Evolutionary conservation across 2,888 invertebrate species (phyloP), one percentile per base, ranked within the genome.

Genomic region (Stenotaenia linearis): DNA sequence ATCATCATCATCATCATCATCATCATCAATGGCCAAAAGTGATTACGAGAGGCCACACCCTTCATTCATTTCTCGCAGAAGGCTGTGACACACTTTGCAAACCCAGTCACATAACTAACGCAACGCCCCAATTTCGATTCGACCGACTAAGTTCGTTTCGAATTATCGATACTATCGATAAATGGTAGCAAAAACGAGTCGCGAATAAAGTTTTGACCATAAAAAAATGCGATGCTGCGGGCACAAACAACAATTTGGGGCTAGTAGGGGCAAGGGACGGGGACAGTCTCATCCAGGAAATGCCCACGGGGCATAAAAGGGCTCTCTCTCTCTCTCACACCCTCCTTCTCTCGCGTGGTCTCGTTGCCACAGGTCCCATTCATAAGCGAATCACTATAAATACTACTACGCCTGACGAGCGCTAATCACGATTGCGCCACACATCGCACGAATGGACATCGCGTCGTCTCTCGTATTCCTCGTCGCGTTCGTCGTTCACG

Each of bases 231-330:
- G 9, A 32, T 9, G 32, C 32, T 32, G 32, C 32, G 32, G 32
- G 32, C 32, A 32, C 32, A 32, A 32, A 32, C 32, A 32, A 32
- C 32, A 32, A 32, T 45, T 45, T 18, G 45, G 45, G 45, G 45
- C 18, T 45, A 12, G 69, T 0, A 69, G 69, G 69, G 28, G 69
- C 15, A 28, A 28, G 69, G 15, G 25, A 9, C 0, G 28, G 28
- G 15, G 28, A 12, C 12, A 12, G 25, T 69, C 10, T 28, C 69
- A 69, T 69, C 69, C 69, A 69, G 69, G 69, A 69, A 69, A 69
- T 69, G 69, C 15, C 69, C 69, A 69, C 25, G 28, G 69, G 69
- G 69, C 69, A 69, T 69, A 69, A 69, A 69, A 69, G 69, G 69
- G 69, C 69, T 69, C 69, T 69, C 69, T 25, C 25, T 23, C 56